These are phyloP conservation scores for Etheostoma perlongum DNA, from an alignment of 2,797 vertebrate genomes.

Conservation along the genomic window DNA sequence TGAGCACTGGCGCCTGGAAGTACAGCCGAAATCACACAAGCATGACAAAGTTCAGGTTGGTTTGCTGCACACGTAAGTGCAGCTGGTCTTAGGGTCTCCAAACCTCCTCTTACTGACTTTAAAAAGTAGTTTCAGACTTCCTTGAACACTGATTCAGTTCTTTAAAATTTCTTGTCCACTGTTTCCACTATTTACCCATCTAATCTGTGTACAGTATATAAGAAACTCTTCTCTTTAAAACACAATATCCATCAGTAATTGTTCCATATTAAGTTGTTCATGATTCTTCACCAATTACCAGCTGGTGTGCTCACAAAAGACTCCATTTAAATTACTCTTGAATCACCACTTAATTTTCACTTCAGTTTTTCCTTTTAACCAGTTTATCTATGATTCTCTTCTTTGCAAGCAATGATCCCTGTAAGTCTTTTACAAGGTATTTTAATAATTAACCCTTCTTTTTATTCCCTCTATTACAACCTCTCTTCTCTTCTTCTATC, in stretches of 20 bases:
- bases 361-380: constrained; percentile 3
- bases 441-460: constrained; percentile 56
- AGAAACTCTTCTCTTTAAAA: background rate
- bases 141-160: background rate
- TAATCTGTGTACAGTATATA: background rate
- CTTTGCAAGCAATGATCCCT: constrained; percentile 34
- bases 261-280: background rate
- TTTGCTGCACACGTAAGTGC: background rate
- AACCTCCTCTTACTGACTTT: background rate
- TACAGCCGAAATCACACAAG: constrained; percentile 25
- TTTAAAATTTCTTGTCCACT: background rate
- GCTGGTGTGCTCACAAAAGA: background rate
- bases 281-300: background rate
- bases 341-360: constrained; percentile 1
- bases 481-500: constrained; percentile 29
- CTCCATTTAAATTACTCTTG: constrained; percentile 18
- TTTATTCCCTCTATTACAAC: constrained; percentile 51
- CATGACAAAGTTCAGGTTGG: background rate
- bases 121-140: background rate
- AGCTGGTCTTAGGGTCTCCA: background rate
- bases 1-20: constrained; percentile 3
- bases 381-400: constrained; percentile 6
- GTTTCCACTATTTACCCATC: background rate
- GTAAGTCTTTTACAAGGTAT: constrained; percentile 38
- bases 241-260: background rate